These are phyloP conservation scores for Aphodius sticticus DNA, from an alignment of 2,888 invertebrate genomes.

Conservation along the genomic window DNA sequence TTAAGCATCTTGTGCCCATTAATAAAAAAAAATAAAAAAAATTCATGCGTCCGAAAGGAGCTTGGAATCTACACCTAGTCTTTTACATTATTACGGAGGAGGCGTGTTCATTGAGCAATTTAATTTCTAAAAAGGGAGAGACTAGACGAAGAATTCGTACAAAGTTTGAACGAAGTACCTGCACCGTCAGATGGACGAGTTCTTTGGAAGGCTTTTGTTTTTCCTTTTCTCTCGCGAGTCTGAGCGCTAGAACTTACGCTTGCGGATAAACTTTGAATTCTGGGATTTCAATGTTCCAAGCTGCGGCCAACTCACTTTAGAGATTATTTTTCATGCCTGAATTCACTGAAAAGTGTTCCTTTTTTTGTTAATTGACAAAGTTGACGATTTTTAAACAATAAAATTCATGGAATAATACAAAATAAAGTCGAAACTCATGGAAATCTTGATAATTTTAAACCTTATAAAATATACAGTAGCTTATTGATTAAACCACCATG, in stretches of 20 bases:
- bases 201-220: background rate
- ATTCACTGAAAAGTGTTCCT: background rate
- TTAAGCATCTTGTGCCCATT: too few species aligned
- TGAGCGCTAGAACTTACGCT: background rate
- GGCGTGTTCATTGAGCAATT: background rate
- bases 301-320: background rate
- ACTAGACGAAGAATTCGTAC: background rate
- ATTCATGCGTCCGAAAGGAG: too few species aligned
- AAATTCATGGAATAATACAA: too few species aligned
- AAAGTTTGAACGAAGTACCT: background rate
- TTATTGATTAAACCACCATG: too few species aligned
- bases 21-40: too few species aligned
- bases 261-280: background rate
- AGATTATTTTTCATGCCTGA: background rate
- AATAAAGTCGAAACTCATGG: too few species aligned
- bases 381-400: background rate
- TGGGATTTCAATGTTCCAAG: background rate
- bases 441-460: too few species aligned
- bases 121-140: background rate
- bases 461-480: too few species aligned
- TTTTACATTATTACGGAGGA: too few species aligned
- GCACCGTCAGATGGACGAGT: background rate
- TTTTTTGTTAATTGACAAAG: background rate
- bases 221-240: background rate
- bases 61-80: too few species aligned